Evolutionary conservation across 2,113 vertebrate genomes (phyloP).

Genomic region (Elephantulus edwardii): DNA sequence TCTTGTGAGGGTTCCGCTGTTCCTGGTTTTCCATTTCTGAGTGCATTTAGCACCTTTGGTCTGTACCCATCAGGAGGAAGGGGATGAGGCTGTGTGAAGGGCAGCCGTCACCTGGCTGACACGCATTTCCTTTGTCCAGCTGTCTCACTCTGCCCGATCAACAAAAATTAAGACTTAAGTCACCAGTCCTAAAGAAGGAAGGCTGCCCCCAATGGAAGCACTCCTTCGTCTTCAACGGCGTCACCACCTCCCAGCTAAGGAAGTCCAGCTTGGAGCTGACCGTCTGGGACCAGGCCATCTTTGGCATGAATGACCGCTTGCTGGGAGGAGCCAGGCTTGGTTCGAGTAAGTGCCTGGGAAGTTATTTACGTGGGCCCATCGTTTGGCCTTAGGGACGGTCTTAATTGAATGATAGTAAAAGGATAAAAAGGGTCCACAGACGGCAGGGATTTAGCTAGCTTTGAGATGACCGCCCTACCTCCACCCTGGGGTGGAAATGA

Average conservation of each 20-base stretch:
- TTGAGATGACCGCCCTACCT: background rate
- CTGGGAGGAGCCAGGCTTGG: slow-evolving; percentile 79
- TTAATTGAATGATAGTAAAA: fast-evolving
- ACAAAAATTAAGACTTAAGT: slow-evolving; percentile 73
- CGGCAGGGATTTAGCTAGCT: background rate
- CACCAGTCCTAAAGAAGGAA: slow-evolving; percentile 81
- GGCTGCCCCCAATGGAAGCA: slow-evolving; percentile 83
- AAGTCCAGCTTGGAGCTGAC: slow-evolving; percentile 81
- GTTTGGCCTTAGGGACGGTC: background rate
- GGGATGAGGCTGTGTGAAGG: fast-evolving
- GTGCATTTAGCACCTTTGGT: background rate
- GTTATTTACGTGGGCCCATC: fast-evolving
- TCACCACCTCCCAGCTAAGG: slow-evolving; percentile 78
- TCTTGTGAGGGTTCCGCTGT: background rate
- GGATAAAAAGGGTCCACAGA: fast-evolving
- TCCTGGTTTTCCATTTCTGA: background rate
- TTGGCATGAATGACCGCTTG: slow-evolving; percentile 73
- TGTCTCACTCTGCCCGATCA: slow-evolving; percentile 82
- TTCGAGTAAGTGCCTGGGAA: slow-evolving; percentile 74
- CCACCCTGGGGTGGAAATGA: background rate
- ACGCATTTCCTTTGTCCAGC: slow-evolving; percentile 58
- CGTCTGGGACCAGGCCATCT: slow-evolving; percentile 81
- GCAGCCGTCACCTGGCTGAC: fast-evolving
- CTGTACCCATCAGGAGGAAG: fast-evolving
- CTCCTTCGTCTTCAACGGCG: slow-evolving; percentile 82